These are phyloP conservation scores for Clarias laeviceps DNA, from an alignment of 2,797 vertebrate genomes.

Conservation along the genomic window DNA sequence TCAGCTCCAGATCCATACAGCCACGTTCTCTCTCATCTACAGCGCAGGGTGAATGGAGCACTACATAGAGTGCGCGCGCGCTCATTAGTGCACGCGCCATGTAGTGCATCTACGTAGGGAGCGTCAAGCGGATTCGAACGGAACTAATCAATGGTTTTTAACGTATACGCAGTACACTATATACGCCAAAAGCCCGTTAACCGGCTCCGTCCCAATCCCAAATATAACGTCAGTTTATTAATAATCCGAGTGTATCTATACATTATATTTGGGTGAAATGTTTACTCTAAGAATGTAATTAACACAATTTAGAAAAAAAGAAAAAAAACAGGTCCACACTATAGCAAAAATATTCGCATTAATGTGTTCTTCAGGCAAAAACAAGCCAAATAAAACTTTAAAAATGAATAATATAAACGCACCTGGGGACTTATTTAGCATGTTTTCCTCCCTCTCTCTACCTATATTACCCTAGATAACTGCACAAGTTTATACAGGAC, in stretches of 20 bases:
- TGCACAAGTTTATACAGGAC: slow-evolving; percentile 4
- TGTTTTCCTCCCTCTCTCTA: too few species aligned
- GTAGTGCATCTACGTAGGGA: neutral
- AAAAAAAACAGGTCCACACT: neutral
- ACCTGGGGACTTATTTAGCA: neutral
- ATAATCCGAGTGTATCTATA: neutral
- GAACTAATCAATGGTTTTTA: neutral
- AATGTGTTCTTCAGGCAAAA: neutral
- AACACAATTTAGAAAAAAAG: neutral
- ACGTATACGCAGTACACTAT: too few species aligned
- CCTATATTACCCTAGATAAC: too few species aligned
- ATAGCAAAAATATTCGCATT: neutral
- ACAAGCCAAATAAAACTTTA: neutral
- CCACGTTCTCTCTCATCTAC: neutral
- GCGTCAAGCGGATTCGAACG: neutral
- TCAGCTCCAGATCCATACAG: neutral
- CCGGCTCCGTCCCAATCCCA: too few species aligned
- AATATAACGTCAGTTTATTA: neutral
- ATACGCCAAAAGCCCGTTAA: too few species aligned
- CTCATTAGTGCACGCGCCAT: neutral
- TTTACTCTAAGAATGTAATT: neutral
- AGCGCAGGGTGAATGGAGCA: neutral
- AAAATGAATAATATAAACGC: neutral
- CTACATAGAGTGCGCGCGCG: neutral
- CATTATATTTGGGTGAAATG: too few species aligned